Evolutionary conservation across 2,888 invertebrate genomes (phyloP).

Genomic region (Chrysolina americana): DNA sequence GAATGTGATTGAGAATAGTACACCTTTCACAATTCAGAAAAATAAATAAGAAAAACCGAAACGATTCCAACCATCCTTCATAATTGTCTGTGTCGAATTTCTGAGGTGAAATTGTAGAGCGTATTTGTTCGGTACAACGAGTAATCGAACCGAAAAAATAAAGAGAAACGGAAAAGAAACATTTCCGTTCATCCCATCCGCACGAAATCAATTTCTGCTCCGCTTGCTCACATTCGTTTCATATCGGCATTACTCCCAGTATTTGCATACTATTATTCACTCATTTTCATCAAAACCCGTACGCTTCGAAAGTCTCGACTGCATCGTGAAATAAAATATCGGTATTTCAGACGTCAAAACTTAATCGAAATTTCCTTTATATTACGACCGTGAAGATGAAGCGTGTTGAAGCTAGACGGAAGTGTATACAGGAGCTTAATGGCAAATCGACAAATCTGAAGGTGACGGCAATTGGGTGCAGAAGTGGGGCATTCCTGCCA

Average conservation of each 20-base stretch:
- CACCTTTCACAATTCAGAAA: not conserved
- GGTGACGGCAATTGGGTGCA: too few species aligned
- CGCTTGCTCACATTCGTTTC: not conserved
- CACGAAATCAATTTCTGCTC: slow-evolving; percentile 7
- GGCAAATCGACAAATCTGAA: too few species aligned
- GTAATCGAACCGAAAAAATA: slow-evolving; percentile 2
- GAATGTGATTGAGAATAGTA: too few species aligned
- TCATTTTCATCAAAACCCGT: slow-evolving; percentile 7
- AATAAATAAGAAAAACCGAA: not conserved
- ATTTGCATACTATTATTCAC: slow-evolving; percentile 15
- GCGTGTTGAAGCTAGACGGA: too few species aligned
- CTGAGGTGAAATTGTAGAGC: not conserved
- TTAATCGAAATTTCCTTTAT: not conserved
- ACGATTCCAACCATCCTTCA: not conserved
- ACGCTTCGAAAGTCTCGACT: not conserved
- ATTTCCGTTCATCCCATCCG: not conserved
- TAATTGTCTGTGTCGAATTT: not conserved
- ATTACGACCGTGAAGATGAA: not conserved
- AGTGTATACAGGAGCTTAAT: too few species aligned
- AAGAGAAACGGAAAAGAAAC: slow-evolving; percentile 4
- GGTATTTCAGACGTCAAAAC: slow-evolving; percentile 1
- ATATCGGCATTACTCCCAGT: slow-evolving; percentile 14
- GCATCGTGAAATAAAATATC: not conserved
- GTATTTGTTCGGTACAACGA: not conserved
- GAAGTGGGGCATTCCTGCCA: too few species aligned